Percentiles rank a stretch among this genome's conserved stretches.
These are phyloP conservation scores for Thinocorus orbignyianus DNA, from an alignment of 2,113 vertebrate genomes.

Conservation along the genomic window DNA sequence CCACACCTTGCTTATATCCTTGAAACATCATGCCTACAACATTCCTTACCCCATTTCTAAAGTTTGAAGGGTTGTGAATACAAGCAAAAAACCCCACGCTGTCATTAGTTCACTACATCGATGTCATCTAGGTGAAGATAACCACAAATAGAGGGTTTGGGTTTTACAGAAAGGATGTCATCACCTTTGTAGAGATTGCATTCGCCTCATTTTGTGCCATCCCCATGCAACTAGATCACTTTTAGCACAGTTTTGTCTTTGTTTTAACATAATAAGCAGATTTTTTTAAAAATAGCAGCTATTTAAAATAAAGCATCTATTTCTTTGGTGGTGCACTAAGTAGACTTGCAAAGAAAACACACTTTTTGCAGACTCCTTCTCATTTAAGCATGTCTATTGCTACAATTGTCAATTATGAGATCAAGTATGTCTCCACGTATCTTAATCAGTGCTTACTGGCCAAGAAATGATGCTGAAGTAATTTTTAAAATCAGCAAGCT, in stretches of 20 bases:
- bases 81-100: background rate
- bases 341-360: background rate
- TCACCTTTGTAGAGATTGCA: background rate
- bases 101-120: background rate
- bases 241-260: background rate
- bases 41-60: background rate
- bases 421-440: background rate
- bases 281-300: background rate
- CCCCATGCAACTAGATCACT: background rate
- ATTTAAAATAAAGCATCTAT: background rate
- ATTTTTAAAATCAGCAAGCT: background rate
- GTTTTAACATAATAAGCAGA: background rate
- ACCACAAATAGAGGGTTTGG: background rate
- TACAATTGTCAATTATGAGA: background rate
- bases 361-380: background rate
- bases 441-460: background rate
- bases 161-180: background rate
- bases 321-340: background rate
- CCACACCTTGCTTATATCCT: background rate
- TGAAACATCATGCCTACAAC: background rate
- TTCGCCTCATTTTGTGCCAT: background rate
- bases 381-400: background rate
- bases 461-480: background rate
- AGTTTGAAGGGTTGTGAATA: background rate
- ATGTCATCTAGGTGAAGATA: background rate